phyloP scores from a whole-genome alignment of 2,113 vertebrate species.

The Clarias batrachus region DNA sequence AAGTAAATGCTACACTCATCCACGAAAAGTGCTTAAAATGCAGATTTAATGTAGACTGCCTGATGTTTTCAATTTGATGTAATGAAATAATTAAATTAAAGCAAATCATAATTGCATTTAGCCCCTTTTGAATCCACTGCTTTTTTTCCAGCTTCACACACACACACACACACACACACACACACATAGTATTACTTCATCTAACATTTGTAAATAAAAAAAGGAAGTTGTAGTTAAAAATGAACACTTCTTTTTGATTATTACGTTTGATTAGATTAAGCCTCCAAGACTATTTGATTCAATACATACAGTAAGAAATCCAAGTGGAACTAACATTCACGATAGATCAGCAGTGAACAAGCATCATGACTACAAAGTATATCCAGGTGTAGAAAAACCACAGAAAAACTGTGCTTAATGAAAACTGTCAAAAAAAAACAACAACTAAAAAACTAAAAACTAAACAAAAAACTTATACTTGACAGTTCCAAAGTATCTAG shows the following conservation, averaged over 20 bases:
- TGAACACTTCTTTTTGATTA: neutral
- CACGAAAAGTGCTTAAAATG: neutral
- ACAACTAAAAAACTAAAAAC: neutral
- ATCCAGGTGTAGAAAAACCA: neutral
- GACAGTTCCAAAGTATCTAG: neutral
- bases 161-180: conserved; percentile 6
- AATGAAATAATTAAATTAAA: conserved; percentile 29
- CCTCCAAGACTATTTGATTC: neutral
- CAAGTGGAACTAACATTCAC: neutral
- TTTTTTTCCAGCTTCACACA: neutral
- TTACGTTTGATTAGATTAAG: neutral
- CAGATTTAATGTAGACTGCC: neutral
- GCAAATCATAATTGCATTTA: conserved; percentile 6
- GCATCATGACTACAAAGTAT: neutral
- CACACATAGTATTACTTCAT: neutral
- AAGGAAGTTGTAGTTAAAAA: neutral
- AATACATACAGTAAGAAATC: too few relatives aligned
- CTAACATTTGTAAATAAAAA: neutral
- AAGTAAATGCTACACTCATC: neutral
- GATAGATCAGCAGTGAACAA: neutral
- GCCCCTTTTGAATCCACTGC: neutral
- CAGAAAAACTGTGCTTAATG: neutral
- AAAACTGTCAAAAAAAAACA: neutral
- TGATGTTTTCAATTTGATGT: conserved; percentile 1
- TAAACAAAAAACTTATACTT: neutral